Evolutionary conservation across 1,140 invertebrate species (phyloP).

Genomic region (Sycophila sp.): DNA sequence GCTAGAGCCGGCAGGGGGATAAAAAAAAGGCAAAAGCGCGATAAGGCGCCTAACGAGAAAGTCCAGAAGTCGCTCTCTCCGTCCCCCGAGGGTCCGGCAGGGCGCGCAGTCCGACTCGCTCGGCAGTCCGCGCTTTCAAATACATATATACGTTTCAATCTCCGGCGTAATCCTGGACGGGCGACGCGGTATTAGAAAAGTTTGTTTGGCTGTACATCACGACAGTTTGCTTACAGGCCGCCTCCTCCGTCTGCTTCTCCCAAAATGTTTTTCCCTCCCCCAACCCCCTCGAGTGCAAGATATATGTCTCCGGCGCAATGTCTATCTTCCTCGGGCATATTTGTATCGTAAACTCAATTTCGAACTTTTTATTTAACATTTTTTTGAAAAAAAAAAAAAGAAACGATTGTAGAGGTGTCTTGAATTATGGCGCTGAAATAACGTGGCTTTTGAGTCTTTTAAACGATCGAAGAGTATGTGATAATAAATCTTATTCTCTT

Average conservation of each 20-base stretch:
- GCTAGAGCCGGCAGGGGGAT: not conserved
- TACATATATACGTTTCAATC: constrained; percentile 63
- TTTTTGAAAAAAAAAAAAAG: too few species aligned
- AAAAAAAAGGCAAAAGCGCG: constrained; percentile 14
- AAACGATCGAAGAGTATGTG: too few species aligned
- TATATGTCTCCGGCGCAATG: not conserved
- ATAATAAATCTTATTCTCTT: too few species aligned
- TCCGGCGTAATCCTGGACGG: constrained; percentile 56
- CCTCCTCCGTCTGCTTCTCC: constrained; percentile 31
- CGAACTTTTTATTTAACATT: not conserved
- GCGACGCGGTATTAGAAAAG: constrained; percentile 63
- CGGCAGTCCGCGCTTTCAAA: constrained; percentile 49
- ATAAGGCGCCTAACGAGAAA: constrained; percentile 41
- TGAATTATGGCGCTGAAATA: too few species aligned
- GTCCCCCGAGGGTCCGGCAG: constrained; percentile 2
- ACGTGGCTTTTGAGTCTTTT: too few species aligned
- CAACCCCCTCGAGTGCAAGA: not conserved
- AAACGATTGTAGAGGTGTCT: too few species aligned
- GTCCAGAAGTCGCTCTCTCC: constrained; percentile 37
- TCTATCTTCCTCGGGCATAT: not conserved
- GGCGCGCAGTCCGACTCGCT: constrained; percentile 25
- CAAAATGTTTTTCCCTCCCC: constrained; percentile 26
- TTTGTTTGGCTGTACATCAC: constrained; percentile 60
- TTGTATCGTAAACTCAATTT: not conserved
- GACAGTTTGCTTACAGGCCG: constrained; percentile 41